A percentile compares a stretch with the other conserved stretches of the same genome.
phyloP scores from a whole-genome alignment of 2,797 vertebrate species.

The Muscicapa comitata region DNA sequence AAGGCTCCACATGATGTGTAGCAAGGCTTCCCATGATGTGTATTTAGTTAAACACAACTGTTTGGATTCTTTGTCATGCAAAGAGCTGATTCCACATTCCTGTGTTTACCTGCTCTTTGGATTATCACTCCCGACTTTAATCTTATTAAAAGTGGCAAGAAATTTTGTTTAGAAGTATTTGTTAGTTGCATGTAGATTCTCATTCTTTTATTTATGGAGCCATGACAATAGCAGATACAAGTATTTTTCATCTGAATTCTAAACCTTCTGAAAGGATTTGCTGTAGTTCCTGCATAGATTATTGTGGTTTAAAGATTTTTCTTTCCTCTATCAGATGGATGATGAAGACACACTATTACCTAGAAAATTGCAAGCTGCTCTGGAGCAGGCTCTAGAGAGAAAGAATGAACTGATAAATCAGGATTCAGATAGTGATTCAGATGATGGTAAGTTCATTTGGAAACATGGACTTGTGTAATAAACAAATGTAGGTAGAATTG shows the following conservation, averaged over 20 bases:
- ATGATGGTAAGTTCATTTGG: slow-evolving; percentile 85
- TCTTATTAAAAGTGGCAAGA: background rate
- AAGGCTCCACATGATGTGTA: background rate
- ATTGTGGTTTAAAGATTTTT: background rate
- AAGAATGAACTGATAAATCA: slow-evolving; percentile 94
- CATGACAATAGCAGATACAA: background rate
- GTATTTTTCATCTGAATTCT: background rate
- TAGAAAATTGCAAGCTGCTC: slow-evolving; percentile 95
- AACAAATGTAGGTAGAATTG: background rate
- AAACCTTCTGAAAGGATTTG: background rate
- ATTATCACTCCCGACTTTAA: background rate
- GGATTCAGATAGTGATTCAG: slow-evolving; percentile 97
- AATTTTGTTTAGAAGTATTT: background rate
- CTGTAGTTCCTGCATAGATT: background rate
- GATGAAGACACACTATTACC: slow-evolving; percentile 95
- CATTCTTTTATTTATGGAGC: background rate
- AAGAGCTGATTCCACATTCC: background rate
- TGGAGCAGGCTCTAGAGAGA: slow-evolving; percentile 96
- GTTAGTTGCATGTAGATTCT: background rate
- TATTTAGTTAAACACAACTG: background rate
- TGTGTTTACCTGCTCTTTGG: background rate
- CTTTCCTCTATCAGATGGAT: slow-evolving; percentile 84
- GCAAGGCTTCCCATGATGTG: background rate
- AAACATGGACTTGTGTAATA: background rate
- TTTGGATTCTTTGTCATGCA: background rate